These are phyloP conservation scores for Temnothorax ravouxi DNA, from an alignment of 2,888 invertebrate species.

Conservation along the genomic window DNA sequence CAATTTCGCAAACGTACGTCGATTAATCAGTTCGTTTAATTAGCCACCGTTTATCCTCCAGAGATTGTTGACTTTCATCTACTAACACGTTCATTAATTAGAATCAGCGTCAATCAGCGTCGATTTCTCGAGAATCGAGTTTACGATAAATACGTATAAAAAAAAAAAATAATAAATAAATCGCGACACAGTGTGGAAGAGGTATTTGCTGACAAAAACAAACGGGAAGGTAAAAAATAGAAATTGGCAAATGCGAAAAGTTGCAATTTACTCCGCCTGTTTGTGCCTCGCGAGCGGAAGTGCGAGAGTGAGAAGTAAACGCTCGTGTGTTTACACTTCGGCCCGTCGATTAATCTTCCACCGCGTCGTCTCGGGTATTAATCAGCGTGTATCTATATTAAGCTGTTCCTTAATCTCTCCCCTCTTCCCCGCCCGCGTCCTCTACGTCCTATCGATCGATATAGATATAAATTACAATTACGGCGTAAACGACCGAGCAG, in stretches of 20 bases:
- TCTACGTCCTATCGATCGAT: background rate
- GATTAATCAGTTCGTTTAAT: conserved; percentile 7
- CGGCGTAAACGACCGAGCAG: background rate
- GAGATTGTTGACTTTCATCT: background rate
- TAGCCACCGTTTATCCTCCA: background rate
- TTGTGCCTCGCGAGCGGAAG: background rate
- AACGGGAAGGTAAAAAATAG: background rate
- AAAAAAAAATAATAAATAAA: too few relatives aligned
- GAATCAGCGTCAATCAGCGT: background rate
- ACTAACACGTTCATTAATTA: background rate
- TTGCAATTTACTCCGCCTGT: background rate
- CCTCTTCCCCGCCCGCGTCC: too few relatives aligned
- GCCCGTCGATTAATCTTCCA: background rate
- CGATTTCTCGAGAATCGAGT: background rate
- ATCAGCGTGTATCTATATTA: conserved; percentile 17
- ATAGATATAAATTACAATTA: conserved; percentile 27
- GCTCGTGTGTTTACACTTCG: background rate
- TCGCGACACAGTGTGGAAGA: background rate
- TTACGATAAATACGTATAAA: background rate
- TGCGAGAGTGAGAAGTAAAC: background rate
- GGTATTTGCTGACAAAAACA: background rate
- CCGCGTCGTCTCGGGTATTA: background rate
- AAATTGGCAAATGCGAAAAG: background rate
- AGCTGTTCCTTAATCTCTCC: conserved; percentile 1
- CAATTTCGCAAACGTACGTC: background rate